Conservation (phyloP, 2,797 vertebrate genomes). For the Thalassophryne amazonica region DNA sequence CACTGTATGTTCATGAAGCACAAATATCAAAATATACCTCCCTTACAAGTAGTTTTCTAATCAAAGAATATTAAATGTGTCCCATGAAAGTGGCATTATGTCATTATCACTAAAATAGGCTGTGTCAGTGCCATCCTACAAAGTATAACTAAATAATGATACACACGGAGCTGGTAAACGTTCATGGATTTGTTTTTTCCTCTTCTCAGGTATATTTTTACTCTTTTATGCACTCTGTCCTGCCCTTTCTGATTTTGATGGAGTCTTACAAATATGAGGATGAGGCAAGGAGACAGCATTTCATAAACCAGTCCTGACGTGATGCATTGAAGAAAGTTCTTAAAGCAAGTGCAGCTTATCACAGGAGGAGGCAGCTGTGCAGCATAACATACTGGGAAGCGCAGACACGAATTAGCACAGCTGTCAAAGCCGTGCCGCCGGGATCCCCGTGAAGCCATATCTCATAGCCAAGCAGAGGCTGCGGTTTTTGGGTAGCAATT, state of each 20-base stretch:
- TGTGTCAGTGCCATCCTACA: neutral
- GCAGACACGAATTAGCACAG: conserved; percentile 67
- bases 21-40: conserved; percentile 45
- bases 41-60: conserved; percentile 46
- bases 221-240: neutral
- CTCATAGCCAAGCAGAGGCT: conserved; percentile 55
- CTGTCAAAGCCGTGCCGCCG: conserved; percentile 63
- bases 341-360: conserved; percentile 48
- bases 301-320: conserved; percentile 19
- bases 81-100: conserved; percentile 27
- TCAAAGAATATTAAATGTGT: conserved; percentile 43
- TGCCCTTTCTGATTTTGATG: conserved; percentile 9
- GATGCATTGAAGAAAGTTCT: conserved; percentile 33
- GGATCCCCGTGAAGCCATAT: conserved; percentile 57
- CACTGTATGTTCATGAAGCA: conserved; percentile 43
- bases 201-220: conserved; percentile 1
- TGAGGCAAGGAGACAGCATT: conserved; percentile 19
- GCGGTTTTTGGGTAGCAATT: conserved; percentile 61
- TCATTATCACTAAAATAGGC: conserved; percentile 25
- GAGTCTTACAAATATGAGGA: conserved; percentile 20
- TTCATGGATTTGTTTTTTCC: neutral
- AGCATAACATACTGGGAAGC: conserved; percentile 31
- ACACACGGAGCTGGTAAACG: too few relatives aligned
- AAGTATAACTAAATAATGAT: neutral
- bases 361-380: conserved; percentile 14